Base-by-base conservation (phyloP, 2,113 vertebrate species). In the Channa argus region DNA sequence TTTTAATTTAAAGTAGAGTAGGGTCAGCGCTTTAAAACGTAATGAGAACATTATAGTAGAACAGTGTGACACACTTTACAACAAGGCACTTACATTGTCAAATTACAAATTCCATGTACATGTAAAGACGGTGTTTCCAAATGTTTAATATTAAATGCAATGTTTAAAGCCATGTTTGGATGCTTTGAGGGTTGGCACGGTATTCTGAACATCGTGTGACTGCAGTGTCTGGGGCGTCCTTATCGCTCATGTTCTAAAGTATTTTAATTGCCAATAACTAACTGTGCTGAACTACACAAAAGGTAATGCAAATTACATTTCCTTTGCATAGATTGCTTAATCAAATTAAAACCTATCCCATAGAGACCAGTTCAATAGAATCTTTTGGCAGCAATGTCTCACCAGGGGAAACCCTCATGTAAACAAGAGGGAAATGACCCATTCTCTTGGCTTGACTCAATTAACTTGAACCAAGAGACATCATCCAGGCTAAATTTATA, bases 261-360 rank as follows among this genome's bases (percentile, higher is more conserved):
- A 68, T 61, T 82, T 84, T 74, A 79, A 83, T 87, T 75, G 62
- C 51, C 33, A 50, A 82, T 61, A 71, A 67, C 55, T 65, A 71
- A 67, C 52, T 66, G 59, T 63, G 53, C 65, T 71, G 69, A 88
- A 79, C 63, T 71, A 41, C 70, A 80, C 65, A 76, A 80, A 64
- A 81, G 64, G 15, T 64, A 82, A 84, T 84, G 54, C 80, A 79
- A 77, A 88, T 83, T 52, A 67, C 46, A 61, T 63, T 49, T 53
- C 0, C 83, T 88, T 86, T 87, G 59, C 84, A 87, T 74, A 86
- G 80, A 86, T 78, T 78, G 54, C 69, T 80, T 86, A 62, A 86
- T 84, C 61, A 82, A 80, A 89, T 89, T 82, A 83, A 45, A 85
- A 52, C 45, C 64, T 61, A 33, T 71, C 62, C 80, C 83, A 70